A percentile compares a stretch with the other conserved stretches of the same genome.
phyloP scores from a whole-genome alignment of 2,113 vertebrate genomes.

The Azemiops feae region DNA sequence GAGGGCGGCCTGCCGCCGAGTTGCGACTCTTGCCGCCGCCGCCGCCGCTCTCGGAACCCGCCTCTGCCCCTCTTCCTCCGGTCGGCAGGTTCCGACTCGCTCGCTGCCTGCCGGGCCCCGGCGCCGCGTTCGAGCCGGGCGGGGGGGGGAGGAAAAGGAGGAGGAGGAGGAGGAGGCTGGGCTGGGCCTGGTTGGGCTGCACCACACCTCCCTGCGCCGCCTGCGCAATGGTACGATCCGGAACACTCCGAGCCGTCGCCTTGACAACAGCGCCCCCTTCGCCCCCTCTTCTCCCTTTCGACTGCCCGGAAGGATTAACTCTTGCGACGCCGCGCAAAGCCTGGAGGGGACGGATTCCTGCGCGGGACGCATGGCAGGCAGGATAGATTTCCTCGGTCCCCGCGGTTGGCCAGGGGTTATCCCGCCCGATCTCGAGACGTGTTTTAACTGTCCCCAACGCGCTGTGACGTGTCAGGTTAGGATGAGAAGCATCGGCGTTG shows the following conservation, averaged over 20 bases:
- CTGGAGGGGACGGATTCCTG: no score
- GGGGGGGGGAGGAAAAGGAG: background rate
- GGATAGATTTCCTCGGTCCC: accelerated
- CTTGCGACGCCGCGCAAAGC: background rate
- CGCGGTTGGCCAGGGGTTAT: background rate
- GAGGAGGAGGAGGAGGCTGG: background rate
- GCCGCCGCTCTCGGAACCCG: background rate
- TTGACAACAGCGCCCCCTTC: slow-evolving; percentile 38
- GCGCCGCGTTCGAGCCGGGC: slow-evolving; percentile 35
- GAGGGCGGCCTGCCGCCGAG: background rate
- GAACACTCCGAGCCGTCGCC: slow-evolving; percentile 52
- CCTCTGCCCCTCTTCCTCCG: background rate
- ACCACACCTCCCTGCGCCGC: background rate
- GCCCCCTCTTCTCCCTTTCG: background rate
- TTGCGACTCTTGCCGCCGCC: slow-evolving; percentile 20
- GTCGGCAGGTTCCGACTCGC: slow-evolving; percentile 11
- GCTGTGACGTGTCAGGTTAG: background rate
- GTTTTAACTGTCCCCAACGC: background rate
- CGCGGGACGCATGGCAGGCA: background rate
- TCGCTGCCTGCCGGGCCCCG: slow-evolving; percentile 35
- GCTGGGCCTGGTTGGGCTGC: slow-evolving; percentile 12
- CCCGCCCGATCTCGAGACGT: background rate
- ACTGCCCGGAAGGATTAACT: slow-evolving; percentile 19
- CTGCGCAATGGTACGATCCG: slow-evolving; percentile 51
- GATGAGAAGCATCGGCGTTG: background rate